Evolutionary conservation across 1,140 invertebrate genomes (phyloP).

Genomic region (Trichonephila inaurata): DNA sequence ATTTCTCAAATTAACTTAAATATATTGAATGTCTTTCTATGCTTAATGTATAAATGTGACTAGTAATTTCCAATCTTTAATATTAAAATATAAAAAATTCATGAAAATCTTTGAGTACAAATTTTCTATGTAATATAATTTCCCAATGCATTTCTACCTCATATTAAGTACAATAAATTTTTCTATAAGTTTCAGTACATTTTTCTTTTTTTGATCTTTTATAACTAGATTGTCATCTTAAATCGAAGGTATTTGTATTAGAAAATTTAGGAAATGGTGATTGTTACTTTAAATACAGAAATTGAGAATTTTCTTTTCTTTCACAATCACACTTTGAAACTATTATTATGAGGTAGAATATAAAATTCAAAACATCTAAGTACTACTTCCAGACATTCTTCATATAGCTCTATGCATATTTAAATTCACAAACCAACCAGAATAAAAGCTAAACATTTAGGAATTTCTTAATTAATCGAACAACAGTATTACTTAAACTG

Average conservation of each 20-base stretch:
- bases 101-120: not conserved
- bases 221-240: conserved; percentile 21
- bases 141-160: not conserved
- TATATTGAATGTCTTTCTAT: not conserved
- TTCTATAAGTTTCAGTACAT: not conserved
- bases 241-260: not conserved
- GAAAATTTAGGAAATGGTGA: not conserved
- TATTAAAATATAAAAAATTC: not conserved
- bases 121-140: not conserved
- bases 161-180: conserved; percentile 28
- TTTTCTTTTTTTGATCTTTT: not conserved
- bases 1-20: not conserved
- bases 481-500: conserved; percentile 58
- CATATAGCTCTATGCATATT: not conserved
- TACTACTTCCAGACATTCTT: conserved; percentile 40
- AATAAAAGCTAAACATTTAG: conserved; percentile 52
- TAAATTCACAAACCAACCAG: conserved; percentile 30
- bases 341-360: conserved; percentile 57
- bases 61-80: not conserved
- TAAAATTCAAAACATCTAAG: conserved; percentile 47
- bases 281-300: not conserved
- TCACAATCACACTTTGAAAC: conserved; percentile 1
- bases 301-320: not conserved
- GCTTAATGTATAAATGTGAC: not conserved
- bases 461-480: conserved; percentile 38